Percentiles rank a stretch among this genome's conserved stretches.
These are phyloP conservation scores for Miichthys miiuy DNA, from an alignment of 2,797 vertebrate species.

Conservation along the genomic window DNA sequence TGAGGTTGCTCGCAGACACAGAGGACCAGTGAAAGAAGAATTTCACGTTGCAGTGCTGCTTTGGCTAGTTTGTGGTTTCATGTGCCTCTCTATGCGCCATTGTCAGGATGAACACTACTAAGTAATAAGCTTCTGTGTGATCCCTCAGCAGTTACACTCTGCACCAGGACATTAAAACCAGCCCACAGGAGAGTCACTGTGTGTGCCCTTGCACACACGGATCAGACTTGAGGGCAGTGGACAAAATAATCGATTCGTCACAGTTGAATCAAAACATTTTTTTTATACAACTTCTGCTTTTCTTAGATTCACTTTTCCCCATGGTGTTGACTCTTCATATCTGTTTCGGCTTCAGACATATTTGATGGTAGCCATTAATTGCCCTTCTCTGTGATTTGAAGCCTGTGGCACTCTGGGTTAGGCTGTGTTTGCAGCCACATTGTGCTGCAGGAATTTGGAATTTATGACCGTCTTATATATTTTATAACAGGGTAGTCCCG, in stretches of 20 bases:
- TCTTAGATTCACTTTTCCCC: constrained; percentile 59
- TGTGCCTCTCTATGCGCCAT: constrained; percentile 62
- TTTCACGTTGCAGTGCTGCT: constrained; percentile 56
- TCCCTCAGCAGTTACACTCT: constrained; percentile 75
- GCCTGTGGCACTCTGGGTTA: constrained; percentile 20
- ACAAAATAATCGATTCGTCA: constrained; percentile 78
- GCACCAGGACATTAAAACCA: constrained; percentile 72
- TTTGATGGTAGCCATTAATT: constrained; percentile 68
- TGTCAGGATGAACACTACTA: constrained; percentile 71
- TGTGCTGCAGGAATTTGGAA: not conserved
- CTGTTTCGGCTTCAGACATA: constrained; percentile 58
- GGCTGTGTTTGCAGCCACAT: constrained; percentile 25
- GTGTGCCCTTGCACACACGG: constrained; percentile 57
- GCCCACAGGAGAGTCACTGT: constrained; percentile 65
- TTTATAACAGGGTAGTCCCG: not conserved
- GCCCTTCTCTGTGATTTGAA: constrained; percentile 39
- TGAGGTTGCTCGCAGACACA: constrained; percentile 15
- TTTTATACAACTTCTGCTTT: constrained; percentile 52
- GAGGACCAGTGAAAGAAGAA: constrained; percentile 33
- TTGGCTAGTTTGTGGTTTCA: constrained; percentile 69
- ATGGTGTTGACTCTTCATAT: constrained; percentile 33
- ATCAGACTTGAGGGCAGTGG: constrained; percentile 70
- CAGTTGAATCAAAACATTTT: constrained; percentile 70
- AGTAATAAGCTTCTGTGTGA: constrained; percentile 79
- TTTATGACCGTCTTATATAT: constrained; percentile 3